These are phyloP conservation scores for Conops quadrifasciatus DNA, from an alignment of 2,888 invertebrate species.

Conservation along the genomic window DNA sequence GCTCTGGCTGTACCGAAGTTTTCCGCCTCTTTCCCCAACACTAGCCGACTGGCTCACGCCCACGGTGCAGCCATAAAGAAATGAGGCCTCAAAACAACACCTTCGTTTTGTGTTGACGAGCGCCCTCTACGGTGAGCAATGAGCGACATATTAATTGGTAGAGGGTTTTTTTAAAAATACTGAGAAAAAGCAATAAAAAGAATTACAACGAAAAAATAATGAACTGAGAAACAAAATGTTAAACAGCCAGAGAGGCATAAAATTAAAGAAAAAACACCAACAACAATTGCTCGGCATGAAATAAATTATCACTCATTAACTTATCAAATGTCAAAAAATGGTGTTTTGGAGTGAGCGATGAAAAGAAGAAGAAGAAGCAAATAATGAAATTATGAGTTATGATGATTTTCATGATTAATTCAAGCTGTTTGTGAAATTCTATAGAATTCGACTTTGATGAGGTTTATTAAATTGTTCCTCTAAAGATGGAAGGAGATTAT, in stretches of 20 bases:
- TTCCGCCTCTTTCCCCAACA: too few relatives aligned
- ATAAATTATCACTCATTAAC: constrained; percentile 33
- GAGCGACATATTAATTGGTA: constrained; percentile 26
- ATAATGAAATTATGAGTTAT: too few relatives aligned
- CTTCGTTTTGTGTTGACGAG: too few relatives aligned
- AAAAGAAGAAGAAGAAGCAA: background rate
- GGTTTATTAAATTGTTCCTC: too few relatives aligned
- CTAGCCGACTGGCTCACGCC: too few relatives aligned
- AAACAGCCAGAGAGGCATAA: constrained; percentile 14
- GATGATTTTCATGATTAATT: too few relatives aligned
- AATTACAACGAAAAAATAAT: background rate
- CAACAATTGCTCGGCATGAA: background rate
- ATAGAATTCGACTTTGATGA: too few relatives aligned
- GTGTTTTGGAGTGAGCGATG: constrained; percentile 13
- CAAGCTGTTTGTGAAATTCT: too few relatives aligned
- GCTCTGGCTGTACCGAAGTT: too few relatives aligned
- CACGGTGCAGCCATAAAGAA: too few relatives aligned
- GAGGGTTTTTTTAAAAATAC: constrained; percentile 18
- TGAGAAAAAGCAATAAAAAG: constrained; percentile 14
- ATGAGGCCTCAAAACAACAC: too few relatives aligned
- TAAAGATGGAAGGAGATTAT: too few relatives aligned
- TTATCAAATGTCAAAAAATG: constrained; percentile 31
- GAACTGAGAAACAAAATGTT: background rate
- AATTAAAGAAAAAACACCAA: constrained; percentile 9
- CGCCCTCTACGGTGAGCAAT: background rate